Evolutionary conservation across 2,888 invertebrate genomes (phyloP).

Genomic region (Thysanoteuthis rhombus): DNA sequence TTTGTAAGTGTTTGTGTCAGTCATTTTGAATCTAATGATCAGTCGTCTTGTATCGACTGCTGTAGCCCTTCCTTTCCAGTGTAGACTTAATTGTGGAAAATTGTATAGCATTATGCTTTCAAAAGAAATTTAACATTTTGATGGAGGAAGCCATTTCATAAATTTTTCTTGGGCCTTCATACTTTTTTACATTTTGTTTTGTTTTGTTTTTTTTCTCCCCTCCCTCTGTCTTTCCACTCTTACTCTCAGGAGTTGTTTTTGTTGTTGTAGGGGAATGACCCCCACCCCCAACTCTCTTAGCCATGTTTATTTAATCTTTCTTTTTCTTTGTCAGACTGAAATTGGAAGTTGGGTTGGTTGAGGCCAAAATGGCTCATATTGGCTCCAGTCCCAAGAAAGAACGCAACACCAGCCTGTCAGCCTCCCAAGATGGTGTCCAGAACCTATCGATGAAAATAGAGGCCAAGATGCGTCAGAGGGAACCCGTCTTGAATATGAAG

Average conservation of each 20-base stretch:
- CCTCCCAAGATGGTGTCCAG: conserved; percentile 30
- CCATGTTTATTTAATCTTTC: neutral
- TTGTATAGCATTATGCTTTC: too few species aligned
- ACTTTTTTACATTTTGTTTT: neutral
- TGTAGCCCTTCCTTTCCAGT: too few species aligned
- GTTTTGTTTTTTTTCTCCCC: neutral
- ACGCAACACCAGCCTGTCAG: conserved; percentile 23
- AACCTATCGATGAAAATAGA: conserved; percentile 22
- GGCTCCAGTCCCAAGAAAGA: conserved; percentile 17
- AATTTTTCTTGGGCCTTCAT: neutral
- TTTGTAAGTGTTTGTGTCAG: too few species aligned
- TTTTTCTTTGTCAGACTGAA: neutral
- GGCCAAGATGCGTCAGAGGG: conserved; percentile 20
- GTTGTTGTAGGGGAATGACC: too few species aligned
- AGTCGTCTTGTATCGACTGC: too few species aligned
- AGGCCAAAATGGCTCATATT: neutral
- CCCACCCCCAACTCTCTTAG: neutral
- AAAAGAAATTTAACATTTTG: too few species aligned
- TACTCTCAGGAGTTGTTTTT: too few species aligned
- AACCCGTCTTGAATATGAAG: neutral
- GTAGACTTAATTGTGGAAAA: too few species aligned
- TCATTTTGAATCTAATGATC: too few species aligned
- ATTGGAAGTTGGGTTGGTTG: conserved; percentile 14
- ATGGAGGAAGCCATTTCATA: neutral
- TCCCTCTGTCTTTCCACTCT: neutral